Evolutionary conservation across 2,888 invertebrate genomes (phyloP), one percentile per base, ranked within the genome.

Genomic region (Tachina grossa): DNA sequence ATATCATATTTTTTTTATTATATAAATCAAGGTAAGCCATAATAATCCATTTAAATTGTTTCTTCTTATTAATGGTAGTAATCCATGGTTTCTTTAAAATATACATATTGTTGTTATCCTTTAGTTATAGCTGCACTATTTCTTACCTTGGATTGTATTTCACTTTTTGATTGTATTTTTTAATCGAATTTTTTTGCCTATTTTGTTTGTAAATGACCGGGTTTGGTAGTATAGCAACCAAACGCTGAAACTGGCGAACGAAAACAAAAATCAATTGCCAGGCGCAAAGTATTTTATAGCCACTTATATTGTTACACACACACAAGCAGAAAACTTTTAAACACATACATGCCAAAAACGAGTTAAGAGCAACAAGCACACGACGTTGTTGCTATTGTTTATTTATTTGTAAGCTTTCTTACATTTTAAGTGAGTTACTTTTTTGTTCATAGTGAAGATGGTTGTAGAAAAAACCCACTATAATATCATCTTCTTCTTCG

Each of bases 261-360:
- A 93, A 93, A 93, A 93, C 92, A 93, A 92, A 92, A 92, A 92
- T 92, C 91, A 91, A 91, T 90, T 91, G 91, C 89, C 90, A 90
- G 89, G 89, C 88, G 89, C 93, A 93, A 93, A 94, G 93, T 93
- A 92, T 93, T 93, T 94, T 94, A 94, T 94, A 94, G 94, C 87
- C 89, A 89, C 88, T 88, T 89, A 89, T 89, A 89, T 88, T 88
- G 92, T 71, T 85, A 88, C 89, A 85, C 88, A 88, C 91, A 92
- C 93, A 93, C 14, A 68, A 45, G 65, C 79, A 87, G 39, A 39
- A 43, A 69, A 45, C 39, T 11, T 74, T 51, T 47, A 63, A 77
- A 85, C 75, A 69, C 76, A 85, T 65, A 84, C 80, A 79, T 63
- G 59, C 41, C 39, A 51, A 41, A 81, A 78, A 82, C 81, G 55